Evolutionary conservation across 2,888 invertebrate genomes (phyloP), one percentile per base, ranked within the genome.

Genomic region (Chouioia cunea): DNA sequence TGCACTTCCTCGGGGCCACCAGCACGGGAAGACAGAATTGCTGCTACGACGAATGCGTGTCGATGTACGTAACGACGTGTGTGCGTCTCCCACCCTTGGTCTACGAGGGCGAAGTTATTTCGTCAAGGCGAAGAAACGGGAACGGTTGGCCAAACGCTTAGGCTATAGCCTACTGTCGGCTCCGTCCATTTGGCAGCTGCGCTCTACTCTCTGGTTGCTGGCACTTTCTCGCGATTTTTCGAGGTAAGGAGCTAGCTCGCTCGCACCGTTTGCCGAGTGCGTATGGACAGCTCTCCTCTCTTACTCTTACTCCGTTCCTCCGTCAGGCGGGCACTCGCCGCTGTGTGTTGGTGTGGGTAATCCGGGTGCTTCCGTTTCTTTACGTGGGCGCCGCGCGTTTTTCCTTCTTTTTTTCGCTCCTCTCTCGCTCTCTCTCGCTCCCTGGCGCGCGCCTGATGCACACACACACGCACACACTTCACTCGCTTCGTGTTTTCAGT

Each of bases 351-450:
- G 65, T 60, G 27, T 65, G 68, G 63, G 73, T 73, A 73, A 73
- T 73, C 70, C 70, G 73, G 73, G 70, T 73, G 73, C 73, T 70
- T 73, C 73, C 70, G 73, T 71, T 64, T 71, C 73, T 74, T 69
- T 74, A 76, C 70, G 73, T 72, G 69, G 69, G 69, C 70, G 65
- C 71, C 71, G 74, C 65, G 70, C 65, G 74, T 65, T 64, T 69
- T 70, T 63, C 58, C 52, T 73, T 59, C 46, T 63, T 69, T 63
- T 69, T 69, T 53, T 27, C 18, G 50, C 59, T 16, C 6, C 46
- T n/a, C 52, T 58, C 57, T 47, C 57, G 18, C 57, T 50, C 65
- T 57, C 57, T 36, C 56, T 27, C 65, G 56, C 20, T 67, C 20
- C 52, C 46, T 47, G 52, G 22, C 53, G 52, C 66, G 50, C 15